These are phyloP conservation scores for Corythornis madagascariensis DNA, from an alignment of 2,113 vertebrate species.

Conservation along the genomic window DNA sequence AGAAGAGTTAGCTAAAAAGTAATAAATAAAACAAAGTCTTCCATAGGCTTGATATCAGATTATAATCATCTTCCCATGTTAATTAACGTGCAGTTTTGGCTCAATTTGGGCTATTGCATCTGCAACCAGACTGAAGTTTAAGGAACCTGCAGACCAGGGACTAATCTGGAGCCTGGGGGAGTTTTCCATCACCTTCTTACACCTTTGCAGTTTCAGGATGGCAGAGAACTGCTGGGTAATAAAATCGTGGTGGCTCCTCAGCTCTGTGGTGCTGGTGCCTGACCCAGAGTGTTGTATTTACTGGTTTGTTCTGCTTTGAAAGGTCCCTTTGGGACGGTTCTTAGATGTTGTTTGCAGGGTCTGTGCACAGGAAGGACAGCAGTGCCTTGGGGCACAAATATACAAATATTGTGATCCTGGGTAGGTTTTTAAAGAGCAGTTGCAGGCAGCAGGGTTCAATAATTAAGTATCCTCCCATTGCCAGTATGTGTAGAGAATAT, in stretches of 20 bases:
- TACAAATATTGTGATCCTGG: background rate
- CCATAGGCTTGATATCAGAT: background rate
- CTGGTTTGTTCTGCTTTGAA: slow-evolving; percentile 25
- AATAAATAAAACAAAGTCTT: background rate
- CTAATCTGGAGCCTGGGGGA: background rate
- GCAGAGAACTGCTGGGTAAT: background rate
- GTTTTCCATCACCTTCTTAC: background rate
- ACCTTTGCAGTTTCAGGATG: background rate
- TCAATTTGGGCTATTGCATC: background rate
- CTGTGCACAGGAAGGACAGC: background rate
- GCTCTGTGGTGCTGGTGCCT: background rate
- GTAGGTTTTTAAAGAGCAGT: background rate
- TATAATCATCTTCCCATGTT: background rate
- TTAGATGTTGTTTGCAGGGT: background rate
- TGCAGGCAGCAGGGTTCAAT: background rate
- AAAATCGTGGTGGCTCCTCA: background rate
- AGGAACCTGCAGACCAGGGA: background rate
- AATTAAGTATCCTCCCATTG: background rate
- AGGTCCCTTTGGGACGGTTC: slow-evolving; percentile 29
- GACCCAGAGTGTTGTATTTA: slow-evolving; percentile 3
- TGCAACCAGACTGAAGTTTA: background rate
- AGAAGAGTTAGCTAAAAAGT: background rate
- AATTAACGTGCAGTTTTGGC: background rate
- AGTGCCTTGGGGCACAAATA: background rate
- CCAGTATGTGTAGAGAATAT: background rate